phyloP scores from a whole-genome alignment of 53 echinoderm and acorn worm genomes.

The Pentamera pediparva region DNA sequence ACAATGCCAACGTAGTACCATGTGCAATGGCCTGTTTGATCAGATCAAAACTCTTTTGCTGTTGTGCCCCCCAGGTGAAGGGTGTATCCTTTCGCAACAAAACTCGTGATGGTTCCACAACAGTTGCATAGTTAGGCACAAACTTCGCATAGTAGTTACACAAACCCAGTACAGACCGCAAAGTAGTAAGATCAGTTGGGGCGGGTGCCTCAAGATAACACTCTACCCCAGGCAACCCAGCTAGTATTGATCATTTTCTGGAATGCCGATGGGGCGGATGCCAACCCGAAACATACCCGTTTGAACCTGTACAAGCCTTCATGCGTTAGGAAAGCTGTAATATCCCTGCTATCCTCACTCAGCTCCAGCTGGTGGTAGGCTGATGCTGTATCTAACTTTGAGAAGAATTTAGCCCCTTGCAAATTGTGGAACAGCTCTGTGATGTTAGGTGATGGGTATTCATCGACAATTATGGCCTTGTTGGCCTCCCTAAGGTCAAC shows the following conservation, averaged over 20 bases:
- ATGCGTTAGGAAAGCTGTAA: conserved; percentile 57
- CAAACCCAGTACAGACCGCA: conserved; percentile 42
- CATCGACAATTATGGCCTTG: conserved; percentile 52
- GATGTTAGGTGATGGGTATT: conserved; percentile 61
- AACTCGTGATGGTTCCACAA: conserved; percentile 29
- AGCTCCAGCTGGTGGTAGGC: conserved; percentile 50
- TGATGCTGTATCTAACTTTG: conserved; percentile 47
- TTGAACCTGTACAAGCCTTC: conserved; percentile 50
- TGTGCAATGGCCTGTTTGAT: conserved; percentile 25
- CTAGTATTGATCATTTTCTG: conserved; percentile 51
- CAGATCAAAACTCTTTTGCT: conserved; percentile 16
- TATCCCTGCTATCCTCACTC: conserved; percentile 43
- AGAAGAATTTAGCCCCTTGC: conserved; percentile 39
- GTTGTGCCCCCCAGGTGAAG: conserved; percentile 23
- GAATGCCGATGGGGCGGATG: conserved; percentile 62
- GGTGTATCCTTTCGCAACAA: conserved; percentile 13
- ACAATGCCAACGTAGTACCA: conserved; percentile 25
- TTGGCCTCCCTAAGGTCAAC: conserved; percentile 57
- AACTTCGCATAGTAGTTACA: conserved; percentile 45
- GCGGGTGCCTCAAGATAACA: conserved; percentile 41
- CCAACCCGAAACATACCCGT: conserved; percentile 52
- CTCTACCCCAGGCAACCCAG: conserved; percentile 37
- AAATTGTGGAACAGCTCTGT: conserved; percentile 44
- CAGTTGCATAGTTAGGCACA: conserved; percentile 43
- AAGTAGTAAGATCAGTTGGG: conserved; percentile 31